These are phyloP conservation scores for Scaptodrosophila latifasciaeformis DNA, from an alignment of 2,888 invertebrate species.

Conservation along the genomic window DNA sequence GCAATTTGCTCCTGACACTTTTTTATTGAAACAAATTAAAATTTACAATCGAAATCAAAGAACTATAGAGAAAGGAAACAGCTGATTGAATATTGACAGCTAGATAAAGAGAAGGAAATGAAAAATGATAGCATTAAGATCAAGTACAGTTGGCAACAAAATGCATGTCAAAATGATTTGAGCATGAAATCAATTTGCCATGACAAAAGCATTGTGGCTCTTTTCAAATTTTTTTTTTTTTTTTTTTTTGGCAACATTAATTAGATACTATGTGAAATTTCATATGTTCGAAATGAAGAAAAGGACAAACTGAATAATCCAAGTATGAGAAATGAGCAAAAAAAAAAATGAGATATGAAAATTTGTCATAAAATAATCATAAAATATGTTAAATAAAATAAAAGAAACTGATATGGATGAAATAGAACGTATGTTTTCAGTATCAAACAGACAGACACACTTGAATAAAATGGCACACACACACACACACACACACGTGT, in stretches of 20 bases:
- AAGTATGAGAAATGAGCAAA: conserved; percentile 13
- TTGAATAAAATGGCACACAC: conserved; percentile 16
- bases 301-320: background rate
- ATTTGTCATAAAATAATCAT: conserved; percentile 37
- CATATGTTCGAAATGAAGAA: conserved; percentile 1
- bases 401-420: conserved; percentile 25
- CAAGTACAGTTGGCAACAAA: conserved; percentile 23
- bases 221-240: no score
- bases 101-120: conserved; percentile 12
- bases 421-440: background rate
- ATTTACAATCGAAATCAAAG: conserved; percentile 3
- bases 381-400: conserved; percentile 39
- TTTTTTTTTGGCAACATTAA: background rate
- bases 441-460: background rate
- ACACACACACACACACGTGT: background rate
- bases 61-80: conserved; percentile 16
- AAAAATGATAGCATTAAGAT: background rate
- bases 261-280: no score
- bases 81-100: conserved; percentile 13
- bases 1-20: no score
- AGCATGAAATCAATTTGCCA: background rate
- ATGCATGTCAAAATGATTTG: conserved; percentile 12
- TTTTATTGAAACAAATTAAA: no score
- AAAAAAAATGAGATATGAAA: conserved; percentile 18
- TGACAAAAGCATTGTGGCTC: conserved; percentile 1